Base-by-base conservation (phyloP, 2,888 invertebrate species). In the Chrysolina haemoptera region DNA sequence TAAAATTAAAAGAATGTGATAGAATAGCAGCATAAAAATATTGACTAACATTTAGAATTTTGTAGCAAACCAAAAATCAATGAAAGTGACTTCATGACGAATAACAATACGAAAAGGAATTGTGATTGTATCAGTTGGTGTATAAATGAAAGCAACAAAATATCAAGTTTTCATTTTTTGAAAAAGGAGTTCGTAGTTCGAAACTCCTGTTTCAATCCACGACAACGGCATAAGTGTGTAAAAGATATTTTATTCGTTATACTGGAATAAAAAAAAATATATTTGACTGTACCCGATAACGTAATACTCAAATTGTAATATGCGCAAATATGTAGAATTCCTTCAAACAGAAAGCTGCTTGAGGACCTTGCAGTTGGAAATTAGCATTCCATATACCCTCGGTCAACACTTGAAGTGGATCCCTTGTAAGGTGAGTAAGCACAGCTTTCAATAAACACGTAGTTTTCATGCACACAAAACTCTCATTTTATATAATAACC, bases 1-100 rank as follows among this genome's bases (percentile, higher is more conserved):
- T 75, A 67, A 71, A 74, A 75, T 63, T 77, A 69, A 63, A 68
- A 72, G 22, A 74, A 50, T 74, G 77, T 77, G 77, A 77, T 77
- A 77, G 77, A 70, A 66, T 74, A 70, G 72, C 68, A 55, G 71
- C 69, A 68, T 74, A 71, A 68, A 71, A 71, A 46, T 71, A 68
- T 68, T 69, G 68, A 65, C 27, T 27, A 50, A 43, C 53, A 14
- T 40, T 18, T 18, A 65, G 48, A 40, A 55, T 12, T 67, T 27
- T 11, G 16, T 50, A 50, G 27, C 11, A 22, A 50, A 48, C 20
- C 35, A 14, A n/a, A 11, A 14, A 48, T 50, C 18, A 41, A 10
- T 67, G 14, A 53, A 4, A 40, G 67, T 53, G 55, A 20, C 67
- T 67, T 55, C 40, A 53, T 22, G 50, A 10, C 46, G 46, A 59